Conservation (phyloP, 1,140 invertebrate species). For the Hylaeus anthracinus region DNA sequence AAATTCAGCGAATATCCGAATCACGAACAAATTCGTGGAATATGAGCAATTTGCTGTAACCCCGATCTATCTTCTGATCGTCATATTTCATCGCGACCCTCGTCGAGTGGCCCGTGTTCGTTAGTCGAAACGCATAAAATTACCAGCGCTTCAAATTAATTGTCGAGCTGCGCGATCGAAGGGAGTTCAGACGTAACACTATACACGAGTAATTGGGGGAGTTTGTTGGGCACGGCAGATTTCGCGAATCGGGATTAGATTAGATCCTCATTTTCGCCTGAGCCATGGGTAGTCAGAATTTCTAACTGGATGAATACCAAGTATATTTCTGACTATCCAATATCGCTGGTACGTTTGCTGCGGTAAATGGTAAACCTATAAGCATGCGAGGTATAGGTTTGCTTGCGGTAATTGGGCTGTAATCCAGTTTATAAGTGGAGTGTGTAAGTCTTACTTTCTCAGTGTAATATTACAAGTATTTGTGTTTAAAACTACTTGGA, state of each 20-base stretch:
- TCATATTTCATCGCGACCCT: constrained; percentile 47
- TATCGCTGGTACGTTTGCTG: no score
- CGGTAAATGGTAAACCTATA: no score
- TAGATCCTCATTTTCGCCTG: not conserved
- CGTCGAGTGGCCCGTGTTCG: constrained; percentile 31
- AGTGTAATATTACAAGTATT: no score
- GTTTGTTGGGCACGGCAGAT: not conserved
- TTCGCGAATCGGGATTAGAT: constrained; percentile 20
- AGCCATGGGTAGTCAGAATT: not conserved
- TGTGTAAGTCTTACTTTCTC: no score
- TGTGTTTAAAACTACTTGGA: no score
- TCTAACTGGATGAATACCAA: no score
- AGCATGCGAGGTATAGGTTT: no score
- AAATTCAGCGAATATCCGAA: not conserved
- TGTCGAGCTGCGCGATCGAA: constrained; percentile 32
- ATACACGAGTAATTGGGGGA: constrained; percentile 35
- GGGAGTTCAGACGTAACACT: constrained; percentile 25
- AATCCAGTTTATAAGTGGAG: no score
- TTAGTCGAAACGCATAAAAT: constrained; percentile 50
- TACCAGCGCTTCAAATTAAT: constrained; percentile 41
- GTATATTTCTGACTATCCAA: no score
- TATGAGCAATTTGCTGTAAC: constrained; percentile 31
- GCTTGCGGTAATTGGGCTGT: no score
- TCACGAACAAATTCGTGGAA: not conserved
- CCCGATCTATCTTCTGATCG: constrained; percentile 40